These are phyloP conservation scores for Hesperophylax magnus DNA, from an alignment of 1,140 invertebrate genomes.

Conservation along the genomic window DNA sequence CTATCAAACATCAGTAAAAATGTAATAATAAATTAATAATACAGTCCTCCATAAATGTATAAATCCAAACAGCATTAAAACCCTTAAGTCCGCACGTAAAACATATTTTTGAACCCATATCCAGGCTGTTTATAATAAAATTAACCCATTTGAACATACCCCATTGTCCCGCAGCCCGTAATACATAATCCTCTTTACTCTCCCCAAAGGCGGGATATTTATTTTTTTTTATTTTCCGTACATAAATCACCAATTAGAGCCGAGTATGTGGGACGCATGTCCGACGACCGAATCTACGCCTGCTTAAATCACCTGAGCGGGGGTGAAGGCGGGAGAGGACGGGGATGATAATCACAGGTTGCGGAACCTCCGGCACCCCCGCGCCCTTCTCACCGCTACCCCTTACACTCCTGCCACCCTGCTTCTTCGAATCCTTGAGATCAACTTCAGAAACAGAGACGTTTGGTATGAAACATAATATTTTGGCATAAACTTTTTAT, in stretches of 20 bases:
- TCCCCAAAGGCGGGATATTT: constrained; percentile 9
- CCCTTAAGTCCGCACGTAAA: too few species aligned
- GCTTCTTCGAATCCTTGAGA: background rate
- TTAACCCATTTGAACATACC: too few species aligned
- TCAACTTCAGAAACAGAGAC: constrained; percentile 11
- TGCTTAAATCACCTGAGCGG: constrained; percentile 37
- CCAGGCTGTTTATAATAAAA: too few species aligned
- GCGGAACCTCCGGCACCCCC: constrained; percentile 42
- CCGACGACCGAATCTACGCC: constrained; percentile 45
- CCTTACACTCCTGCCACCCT: background rate
- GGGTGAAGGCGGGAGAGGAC: background rate
- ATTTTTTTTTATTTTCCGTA: constrained; percentile 35
- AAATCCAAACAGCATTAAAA: too few species aligned
- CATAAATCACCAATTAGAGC: constrained; percentile 49
- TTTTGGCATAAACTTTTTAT: background rate
- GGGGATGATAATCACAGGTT: constrained; percentile 57
- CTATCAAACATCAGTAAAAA: too few species aligned
- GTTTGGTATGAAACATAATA: background rate
- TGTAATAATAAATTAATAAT: too few species aligned
- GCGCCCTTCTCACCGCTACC: constrained; percentile 18
- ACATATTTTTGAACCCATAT: too few species aligned
- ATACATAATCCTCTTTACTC: constrained; percentile 19
- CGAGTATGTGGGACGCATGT: constrained; percentile 40
- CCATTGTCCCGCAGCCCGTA: constrained; percentile 2
- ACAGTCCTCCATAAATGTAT: too few species aligned